phyloP scores from a whole-genome alignment of 2,888 invertebrate species.

The Adelognathus sp. region DNA sequence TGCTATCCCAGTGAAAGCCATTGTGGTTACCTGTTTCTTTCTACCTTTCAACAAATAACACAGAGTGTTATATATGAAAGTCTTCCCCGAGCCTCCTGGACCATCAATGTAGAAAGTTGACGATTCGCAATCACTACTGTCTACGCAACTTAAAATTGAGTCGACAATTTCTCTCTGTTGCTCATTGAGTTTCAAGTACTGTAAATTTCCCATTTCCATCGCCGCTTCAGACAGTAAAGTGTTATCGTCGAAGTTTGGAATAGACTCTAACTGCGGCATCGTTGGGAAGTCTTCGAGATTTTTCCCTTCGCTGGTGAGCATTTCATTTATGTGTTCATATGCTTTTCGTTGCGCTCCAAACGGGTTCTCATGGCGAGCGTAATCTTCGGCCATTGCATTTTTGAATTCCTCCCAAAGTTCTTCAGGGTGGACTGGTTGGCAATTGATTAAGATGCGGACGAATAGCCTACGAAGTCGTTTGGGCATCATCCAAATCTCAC shows the following conservation, averaged over 20 bases:
- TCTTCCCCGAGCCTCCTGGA: too few species aligned
- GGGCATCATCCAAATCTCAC: too few species aligned
- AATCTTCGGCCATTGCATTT: too few species aligned
- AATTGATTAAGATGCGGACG: too few species aligned
- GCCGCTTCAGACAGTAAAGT: not conserved
- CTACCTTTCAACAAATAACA: too few species aligned
- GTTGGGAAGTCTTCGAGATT: not conserved
- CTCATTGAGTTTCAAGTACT: not conserved
- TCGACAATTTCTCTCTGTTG: not conserved
- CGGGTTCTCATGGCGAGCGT: too few species aligned
- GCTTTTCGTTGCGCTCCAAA: not conserved
- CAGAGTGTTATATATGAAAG: too few species aligned
- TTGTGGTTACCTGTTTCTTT: too few species aligned
- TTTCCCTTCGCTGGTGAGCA: not conserved
- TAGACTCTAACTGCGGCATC: not conserved
- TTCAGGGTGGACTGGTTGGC: too few species aligned
- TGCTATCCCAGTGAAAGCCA: too few species aligned
- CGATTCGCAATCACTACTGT: not conserved
- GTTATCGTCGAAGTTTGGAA: not conserved
- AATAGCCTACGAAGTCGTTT: too few species aligned
- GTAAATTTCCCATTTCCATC: not conserved
- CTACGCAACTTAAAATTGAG: not conserved
- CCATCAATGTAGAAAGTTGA: not conserved
- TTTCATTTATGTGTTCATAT: not conserved
- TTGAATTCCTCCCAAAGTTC: too few species aligned